Percentiles rank a stretch among this genome's conserved stretches.
Evolutionary conservation across 2,888 invertebrate genomes (phyloP).

Genomic region (Lomographa bimaculata): DNA sequence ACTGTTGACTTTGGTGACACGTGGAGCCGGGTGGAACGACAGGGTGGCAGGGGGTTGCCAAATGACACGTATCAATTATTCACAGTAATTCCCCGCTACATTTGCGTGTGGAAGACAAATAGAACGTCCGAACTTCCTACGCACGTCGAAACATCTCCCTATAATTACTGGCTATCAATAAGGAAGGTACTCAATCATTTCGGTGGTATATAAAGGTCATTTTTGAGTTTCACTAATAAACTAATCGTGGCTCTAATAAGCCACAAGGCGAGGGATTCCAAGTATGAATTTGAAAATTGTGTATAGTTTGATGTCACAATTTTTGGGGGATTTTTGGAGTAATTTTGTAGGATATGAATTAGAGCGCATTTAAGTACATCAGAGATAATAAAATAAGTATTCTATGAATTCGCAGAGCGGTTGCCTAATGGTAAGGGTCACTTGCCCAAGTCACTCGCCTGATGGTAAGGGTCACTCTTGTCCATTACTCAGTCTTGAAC

Average conservation of each 20-base stretch:
- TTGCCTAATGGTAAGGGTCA: too few relatives aligned
- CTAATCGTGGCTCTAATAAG: constrained; percentile 29
- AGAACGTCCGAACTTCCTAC: constrained; percentile 63
- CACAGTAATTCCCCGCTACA: constrained; percentile 77
- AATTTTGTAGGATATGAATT: too few relatives aligned
- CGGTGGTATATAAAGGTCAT: constrained; percentile 11
- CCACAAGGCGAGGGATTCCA: too few relatives aligned
- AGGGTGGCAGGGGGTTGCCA: constrained; percentile 70
- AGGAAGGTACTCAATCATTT: constrained; percentile 49
- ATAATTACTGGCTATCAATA: constrained; percentile 58
- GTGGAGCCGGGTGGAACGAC: constrained; percentile 30
- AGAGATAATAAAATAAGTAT: too few relatives aligned
- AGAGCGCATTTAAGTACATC: too few relatives aligned
- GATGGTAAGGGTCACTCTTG: too few relatives aligned
- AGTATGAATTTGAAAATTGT: too few relatives aligned
- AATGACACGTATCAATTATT: constrained; percentile 83
- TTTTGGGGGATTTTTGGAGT: too few relatives aligned
- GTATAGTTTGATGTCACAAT: too few relatives aligned
- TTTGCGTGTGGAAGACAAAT: constrained; percentile 82
- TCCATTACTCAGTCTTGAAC: too few relatives aligned
- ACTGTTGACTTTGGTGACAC: constrained; percentile 41
- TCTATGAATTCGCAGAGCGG: too few relatives aligned
- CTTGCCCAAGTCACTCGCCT: too few relatives aligned
- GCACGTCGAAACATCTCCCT: constrained; percentile 66
- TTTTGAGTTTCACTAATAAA: constrained; percentile 37